phyloP scores from a whole-genome alignment of 2,888 invertebrate genomes.

The Tiliacea aurago region DNA sequence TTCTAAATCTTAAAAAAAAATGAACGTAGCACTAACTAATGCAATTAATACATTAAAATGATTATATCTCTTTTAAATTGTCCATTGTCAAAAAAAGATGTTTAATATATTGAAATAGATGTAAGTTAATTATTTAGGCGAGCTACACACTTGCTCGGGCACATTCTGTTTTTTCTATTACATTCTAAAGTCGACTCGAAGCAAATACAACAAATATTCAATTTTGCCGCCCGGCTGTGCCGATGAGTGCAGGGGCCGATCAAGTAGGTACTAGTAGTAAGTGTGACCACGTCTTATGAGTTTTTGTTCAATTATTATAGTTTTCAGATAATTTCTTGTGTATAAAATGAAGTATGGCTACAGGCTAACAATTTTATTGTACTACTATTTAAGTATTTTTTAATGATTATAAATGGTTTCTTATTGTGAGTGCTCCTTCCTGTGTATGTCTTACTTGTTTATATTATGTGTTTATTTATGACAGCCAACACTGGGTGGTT shows the following conservation, averaged over 20 bases:
- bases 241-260: not conserved
- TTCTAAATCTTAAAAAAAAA: not conserved
- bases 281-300: not conserved
- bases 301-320: slow-evolving; percentile 29
- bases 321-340: slow-evolving; percentile 14
- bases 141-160: not conserved
- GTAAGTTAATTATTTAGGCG: slow-evolving; percentile 19
- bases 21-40: slow-evolving; percentile 3
- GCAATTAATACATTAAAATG: slow-evolving; percentile 1
- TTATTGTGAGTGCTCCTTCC: slow-evolving; percentile 6
- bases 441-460: slow-evolving; percentile 18
- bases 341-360: slow-evolving; percentile 13
- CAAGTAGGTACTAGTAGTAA: no score
- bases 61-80: not conserved
- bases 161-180: not conserved
- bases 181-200: not conserved
- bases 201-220: not conserved
- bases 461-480: not conserved
- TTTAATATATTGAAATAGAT: slow-evolving; percentile 34
- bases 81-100: not conserved
- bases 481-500: not conserved
- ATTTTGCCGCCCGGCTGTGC: not conserved
- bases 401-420: not conserved
- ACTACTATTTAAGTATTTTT: slow-evolving; percentile 6
- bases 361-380: not conserved